A percentile compares a stretch with the other conserved stretches of the same genome.
Evolutionary conservation across 2,113 vertebrate genomes (phyloP).

Genomic region (Chiloscyllium plagiosum): DNA sequence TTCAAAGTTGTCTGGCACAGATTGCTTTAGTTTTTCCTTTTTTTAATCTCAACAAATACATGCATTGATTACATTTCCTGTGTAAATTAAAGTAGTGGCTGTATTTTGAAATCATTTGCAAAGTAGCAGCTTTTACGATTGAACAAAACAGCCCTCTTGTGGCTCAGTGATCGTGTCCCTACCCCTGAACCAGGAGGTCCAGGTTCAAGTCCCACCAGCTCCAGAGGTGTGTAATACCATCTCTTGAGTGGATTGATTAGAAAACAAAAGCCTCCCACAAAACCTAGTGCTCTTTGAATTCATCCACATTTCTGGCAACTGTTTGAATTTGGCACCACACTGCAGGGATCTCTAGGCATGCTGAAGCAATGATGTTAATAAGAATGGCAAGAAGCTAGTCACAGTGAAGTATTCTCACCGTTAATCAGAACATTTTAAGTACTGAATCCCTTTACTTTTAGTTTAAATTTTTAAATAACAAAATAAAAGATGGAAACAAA

Average conservation of each 20-base stretch:
- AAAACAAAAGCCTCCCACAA: neutral
- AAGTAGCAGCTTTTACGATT: neutral
- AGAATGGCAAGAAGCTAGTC: neutral
- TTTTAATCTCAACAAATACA: neutral
- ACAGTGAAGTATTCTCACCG: neutral
- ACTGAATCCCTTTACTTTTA: neutral
- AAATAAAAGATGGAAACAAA: neutral
- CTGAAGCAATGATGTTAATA: neutral
- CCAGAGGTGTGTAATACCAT: too few relatives aligned
- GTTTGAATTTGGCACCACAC: neutral
- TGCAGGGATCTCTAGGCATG: neutral
- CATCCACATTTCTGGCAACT: neutral
- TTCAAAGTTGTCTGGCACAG: neutral
- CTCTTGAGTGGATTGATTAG: too few relatives aligned
- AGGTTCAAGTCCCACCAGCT: too few relatives aligned
- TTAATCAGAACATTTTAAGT: neutral
- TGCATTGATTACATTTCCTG: neutral
- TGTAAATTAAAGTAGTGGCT: neutral
- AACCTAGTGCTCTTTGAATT: neutral
- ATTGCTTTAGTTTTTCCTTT: neutral
- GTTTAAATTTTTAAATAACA: too few relatives aligned
- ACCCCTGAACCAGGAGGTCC: too few relatives aligned
- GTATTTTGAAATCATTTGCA: neutral
- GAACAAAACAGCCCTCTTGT: neutral
- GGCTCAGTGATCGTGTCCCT: too few relatives aligned